Evolutionary conservation across 2,888 invertebrate genomes (phyloP), one percentile per base, ranked within the genome.

Genomic region (Neoascia interrupta): DNA sequence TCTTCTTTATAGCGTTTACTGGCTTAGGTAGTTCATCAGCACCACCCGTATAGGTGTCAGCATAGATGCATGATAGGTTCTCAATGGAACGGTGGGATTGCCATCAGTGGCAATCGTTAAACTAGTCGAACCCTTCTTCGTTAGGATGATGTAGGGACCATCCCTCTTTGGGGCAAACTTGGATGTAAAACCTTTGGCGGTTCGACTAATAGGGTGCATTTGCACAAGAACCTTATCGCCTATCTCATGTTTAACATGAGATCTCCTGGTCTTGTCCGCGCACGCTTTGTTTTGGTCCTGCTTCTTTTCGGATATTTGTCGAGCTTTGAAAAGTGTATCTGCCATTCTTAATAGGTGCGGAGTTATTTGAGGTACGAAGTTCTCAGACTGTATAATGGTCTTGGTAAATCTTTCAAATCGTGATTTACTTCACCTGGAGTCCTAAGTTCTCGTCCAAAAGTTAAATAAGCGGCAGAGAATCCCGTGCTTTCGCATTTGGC

Each of bases 361-460:
- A 3, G 64, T 74, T n/a, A 81, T 81, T 28, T 70, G 58, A 0
- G 70, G 70, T 1, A 66, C 26, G 16, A 69, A 64, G 18, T 72
- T 79, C 45, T 72, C 63, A 5, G 45, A 19, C 8, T 23, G 16
- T 1, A 54, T 13, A 16, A 23, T 39, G 0, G n/a, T n/a, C n/a
- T n/a, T n/a, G n/a, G n/a, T n/a, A n/a, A n/a, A n/a, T 15, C 11
- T 58, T 28, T 51, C 10, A 68, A 21, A 21, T 56, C 47, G 11
- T 37, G 47, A 13, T 39, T 11, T 4, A 47, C 28, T 6, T 66
- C 56, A 41, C 37, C 37, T 36, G 23, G 19, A 8, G 19, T 26
- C 13, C 64, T 21, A n/a, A 66, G 16, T 5, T 56, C 47, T 26
- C 66, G 4, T 1, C 66, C 56, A 41, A 56, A 56, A 0, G 31